These are phyloP conservation scores for Eumacrocentrus americanus DNA, from an alignment of 2,888 invertebrate species.

Conservation along the genomic window DNA sequence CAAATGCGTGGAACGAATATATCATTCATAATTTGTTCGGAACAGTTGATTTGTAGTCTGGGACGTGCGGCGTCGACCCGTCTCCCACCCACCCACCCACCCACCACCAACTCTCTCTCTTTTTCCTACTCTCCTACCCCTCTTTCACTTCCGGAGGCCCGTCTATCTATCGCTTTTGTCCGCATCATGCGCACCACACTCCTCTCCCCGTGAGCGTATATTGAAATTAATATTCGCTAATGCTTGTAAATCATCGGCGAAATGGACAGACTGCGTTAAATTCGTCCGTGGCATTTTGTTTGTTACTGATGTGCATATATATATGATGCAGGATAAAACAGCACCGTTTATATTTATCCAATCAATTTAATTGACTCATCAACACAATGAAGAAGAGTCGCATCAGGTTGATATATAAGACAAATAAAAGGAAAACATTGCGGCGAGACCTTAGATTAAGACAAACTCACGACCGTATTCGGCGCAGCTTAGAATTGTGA, in stretches of 20 bases:
- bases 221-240: slow-evolving; percentile 62
- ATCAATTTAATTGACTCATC: slow-evolving; percentile 7
- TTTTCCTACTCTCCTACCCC: slow-evolving; percentile 28
- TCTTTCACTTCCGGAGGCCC: slow-evolving; percentile 30
- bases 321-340: slow-evolving; percentile 14
- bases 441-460: too few relatives aligned
- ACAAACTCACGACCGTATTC: background rate
- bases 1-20: slow-evolving; percentile 58
- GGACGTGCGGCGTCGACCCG: slow-evolving; percentile 57
- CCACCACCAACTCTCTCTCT: slow-evolving; percentile 26
- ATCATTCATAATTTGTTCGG: slow-evolving; percentile 62
- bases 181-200: slow-evolving; percentile 44
- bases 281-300: slow-evolving; percentile 39
- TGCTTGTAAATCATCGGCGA: slow-evolving; percentile 60
- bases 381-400: too few relatives aligned
- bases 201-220: slow-evolving; percentile 51
- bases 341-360: slow-evolving; percentile 5
- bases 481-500: background rate
- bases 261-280: slow-evolving; percentile 55
- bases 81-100: slow-evolving; percentile 37
- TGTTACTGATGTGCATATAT: slow-evolving; percentile 11
- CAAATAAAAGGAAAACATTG: too few relatives aligned
- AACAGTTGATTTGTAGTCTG: slow-evolving; percentile 60
- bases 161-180: slow-evolving; percentile 45
- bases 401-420: too few relatives aligned